Conservation (phyloP, 2,113 vertebrate species). For the Blennius ocellaris region DNA sequence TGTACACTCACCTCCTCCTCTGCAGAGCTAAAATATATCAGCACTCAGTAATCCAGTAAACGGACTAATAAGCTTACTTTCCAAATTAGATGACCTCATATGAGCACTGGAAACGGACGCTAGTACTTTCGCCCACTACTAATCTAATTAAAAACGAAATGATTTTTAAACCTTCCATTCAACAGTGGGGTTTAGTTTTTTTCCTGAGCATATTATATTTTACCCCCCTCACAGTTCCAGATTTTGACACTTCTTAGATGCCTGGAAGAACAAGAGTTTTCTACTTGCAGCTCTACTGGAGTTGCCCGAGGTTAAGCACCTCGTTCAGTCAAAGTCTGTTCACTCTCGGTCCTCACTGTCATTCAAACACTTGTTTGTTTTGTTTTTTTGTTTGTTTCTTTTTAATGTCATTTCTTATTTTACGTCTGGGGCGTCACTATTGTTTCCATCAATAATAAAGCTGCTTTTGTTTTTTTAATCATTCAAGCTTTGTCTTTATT, state of each 20-base stretch:
- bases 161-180: slow-evolving; percentile 39
- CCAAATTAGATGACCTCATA: slow-evolving; percentile 52
- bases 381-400: no score
- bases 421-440: no score
- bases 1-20: not conserved
- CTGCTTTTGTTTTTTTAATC: no score
- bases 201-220: slow-evolving; percentile 35
- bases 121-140: slow-evolving; percentile 20
- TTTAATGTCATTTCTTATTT: no score
- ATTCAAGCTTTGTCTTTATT: no score
- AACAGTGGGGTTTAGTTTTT: not conserved
- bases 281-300: slow-evolving; percentile 15
- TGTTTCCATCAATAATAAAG: no score
- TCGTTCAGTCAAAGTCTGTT: slow-evolving; percentile 7
- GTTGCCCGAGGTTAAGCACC: slow-evolving; percentile 9
- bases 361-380: not conserved
- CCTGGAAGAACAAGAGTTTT: slow-evolving; percentile 18
- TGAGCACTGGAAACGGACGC: slow-evolving; percentile 27
- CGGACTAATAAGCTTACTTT: slow-evolving; percentile 37
- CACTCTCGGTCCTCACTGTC: not conserved
- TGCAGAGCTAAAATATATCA: not conserved
- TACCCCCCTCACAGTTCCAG: slow-evolving; percentile 17
- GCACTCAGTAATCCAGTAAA: slow-evolving; percentile 44
- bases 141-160: slow-evolving; percentile 52
- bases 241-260: slow-evolving; percentile 38